Evolutionary conservation across 2,797 vertebrate species (phyloP).

Genomic region (Varecia variegata): DNA sequence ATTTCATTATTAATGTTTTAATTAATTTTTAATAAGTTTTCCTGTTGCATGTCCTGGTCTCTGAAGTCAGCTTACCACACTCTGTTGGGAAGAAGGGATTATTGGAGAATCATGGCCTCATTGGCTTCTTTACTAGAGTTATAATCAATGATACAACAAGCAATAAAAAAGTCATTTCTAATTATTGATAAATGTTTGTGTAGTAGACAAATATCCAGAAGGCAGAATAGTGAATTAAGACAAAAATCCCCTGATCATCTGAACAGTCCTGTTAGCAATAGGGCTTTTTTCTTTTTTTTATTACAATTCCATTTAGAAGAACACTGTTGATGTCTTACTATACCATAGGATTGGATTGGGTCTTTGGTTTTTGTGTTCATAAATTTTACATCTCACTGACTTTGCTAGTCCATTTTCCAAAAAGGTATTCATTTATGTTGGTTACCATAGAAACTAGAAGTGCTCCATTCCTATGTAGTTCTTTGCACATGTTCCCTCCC

Average conservation of each 20-base stretch:
- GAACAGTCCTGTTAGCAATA: neutral
- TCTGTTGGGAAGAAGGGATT: neutral
- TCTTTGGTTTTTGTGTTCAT: conserved; percentile 66
- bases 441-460: conserved; percentile 80
- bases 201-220: neutral
- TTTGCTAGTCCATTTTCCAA: conserved; percentile 71
- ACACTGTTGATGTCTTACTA: neutral
- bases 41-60: neutral
- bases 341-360: neutral
- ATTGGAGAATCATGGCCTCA: neutral
- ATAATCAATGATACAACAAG: neutral
- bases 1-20: conserved; percentile 1
- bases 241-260: neutral
- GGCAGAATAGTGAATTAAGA: neutral
- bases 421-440: conserved; percentile 72
- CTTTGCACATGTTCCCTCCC: conserved; percentile 42
- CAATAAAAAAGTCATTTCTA: neutral
- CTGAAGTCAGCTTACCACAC: neutral
- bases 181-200: conserved; percentile 35
- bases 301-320: neutral
- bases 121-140: neutral
- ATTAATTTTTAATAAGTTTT: conserved; percentile 12
- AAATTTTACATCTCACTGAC: conserved; percentile 74
- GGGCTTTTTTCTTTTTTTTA: neutral
- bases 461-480: conserved; percentile 54